Conservation (phyloP, 1,140 invertebrate genomes). For the Laodelphax striatellus region DNA sequence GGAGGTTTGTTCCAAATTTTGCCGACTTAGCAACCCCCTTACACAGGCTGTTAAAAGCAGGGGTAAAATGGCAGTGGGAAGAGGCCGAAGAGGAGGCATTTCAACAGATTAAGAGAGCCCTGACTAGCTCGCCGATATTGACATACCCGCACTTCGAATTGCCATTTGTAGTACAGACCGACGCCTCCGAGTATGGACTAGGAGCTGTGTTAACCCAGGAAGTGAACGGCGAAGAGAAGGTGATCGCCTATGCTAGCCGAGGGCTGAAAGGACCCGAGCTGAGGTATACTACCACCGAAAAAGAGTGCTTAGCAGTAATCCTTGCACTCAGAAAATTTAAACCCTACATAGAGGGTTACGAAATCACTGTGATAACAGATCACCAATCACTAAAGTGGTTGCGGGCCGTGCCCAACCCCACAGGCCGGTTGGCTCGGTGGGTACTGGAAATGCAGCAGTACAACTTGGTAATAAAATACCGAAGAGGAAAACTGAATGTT, state of each 20-base stretch:
- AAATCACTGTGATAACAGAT: slow-evolving; percentile 32
- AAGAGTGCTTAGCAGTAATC: slow-evolving; percentile 33
- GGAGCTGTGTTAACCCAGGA: slow-evolving; percentile 25
- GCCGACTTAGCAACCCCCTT: slow-evolving; percentile 24
- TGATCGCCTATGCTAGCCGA: slow-evolving; percentile 33
- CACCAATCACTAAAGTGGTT: slow-evolving; percentile 36
- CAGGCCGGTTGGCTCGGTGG: slow-evolving; percentile 29
- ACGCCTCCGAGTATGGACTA: slow-evolving; percentile 25
- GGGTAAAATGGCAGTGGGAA: slow-evolving; percentile 16
- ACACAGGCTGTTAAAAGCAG: slow-evolving; percentile 22
- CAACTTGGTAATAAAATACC: slow-evolving; percentile 19
- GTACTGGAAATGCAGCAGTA: slow-evolving; percentile 26
- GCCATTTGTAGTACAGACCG: slow-evolving; percentile 23
- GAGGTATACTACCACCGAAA: slow-evolving; percentile 34
- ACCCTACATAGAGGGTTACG: slow-evolving; percentile 24
- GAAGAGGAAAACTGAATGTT: slow-evolving; percentile 18
- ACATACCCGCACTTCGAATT: slow-evolving; percentile 21
- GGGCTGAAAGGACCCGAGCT: slow-evolving; percentile 26
- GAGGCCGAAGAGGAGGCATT: slow-evolving; percentile 17
- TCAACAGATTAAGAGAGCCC: slow-evolving; percentile 17
- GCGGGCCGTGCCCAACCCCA: slow-evolving; percentile 29
- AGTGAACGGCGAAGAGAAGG: slow-evolving; percentile 18
- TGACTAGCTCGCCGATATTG: slow-evolving; percentile 18
- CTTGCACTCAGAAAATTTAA: slow-evolving; percentile 30
- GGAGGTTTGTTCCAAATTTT: slow-evolving; percentile 27